Percentiles rank a stretch among this genome's conserved stretches.
These are phyloP conservation scores for Luidia sarsii DNA, from an alignment of 53 echinoderm and acorn worm genomes.

Conservation along the genomic window DNA sequence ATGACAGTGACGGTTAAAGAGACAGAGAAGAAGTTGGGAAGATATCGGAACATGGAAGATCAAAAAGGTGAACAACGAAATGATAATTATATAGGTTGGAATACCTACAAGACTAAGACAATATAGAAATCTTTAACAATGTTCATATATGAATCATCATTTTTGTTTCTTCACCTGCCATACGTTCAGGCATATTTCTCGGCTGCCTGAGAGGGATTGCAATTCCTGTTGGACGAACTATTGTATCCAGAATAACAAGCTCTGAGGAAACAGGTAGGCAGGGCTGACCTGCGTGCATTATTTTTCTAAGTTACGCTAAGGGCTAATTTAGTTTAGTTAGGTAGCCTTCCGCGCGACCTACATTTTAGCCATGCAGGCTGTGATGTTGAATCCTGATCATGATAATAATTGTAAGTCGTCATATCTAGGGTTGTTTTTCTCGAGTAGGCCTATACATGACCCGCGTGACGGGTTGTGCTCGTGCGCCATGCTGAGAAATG, in stretches of 20 bases:
- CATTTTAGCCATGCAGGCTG: too few relatives aligned
- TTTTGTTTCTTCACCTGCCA: not conserved
- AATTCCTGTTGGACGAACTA: constrained; percentile 1
- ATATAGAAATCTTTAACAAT: not conserved
- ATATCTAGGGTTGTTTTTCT: too few relatives aligned
- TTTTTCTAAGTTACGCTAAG: too few relatives aligned
- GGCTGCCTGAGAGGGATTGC: not conserved
- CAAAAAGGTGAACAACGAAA: not conserved
- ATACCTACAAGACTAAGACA: not conserved
- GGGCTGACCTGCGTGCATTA: too few relatives aligned
- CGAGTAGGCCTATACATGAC: too few relatives aligned
- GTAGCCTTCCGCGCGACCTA: too few relatives aligned
- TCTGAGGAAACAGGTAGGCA: constrained; percentile 9
- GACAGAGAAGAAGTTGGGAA: not conserved
- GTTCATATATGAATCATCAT: not conserved
- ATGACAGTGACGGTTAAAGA: not conserved
- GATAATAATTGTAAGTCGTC: too few relatives aligned
- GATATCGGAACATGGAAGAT: too few relatives aligned
- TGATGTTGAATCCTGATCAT: too few relatives aligned
- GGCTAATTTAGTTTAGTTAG: too few relatives aligned
- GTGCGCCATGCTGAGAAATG: too few relatives aligned
- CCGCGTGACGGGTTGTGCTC: too few relatives aligned
- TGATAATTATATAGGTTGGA: not conserved
- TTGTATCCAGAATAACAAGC: not conserved
- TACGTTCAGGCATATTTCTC: not conserved